Conservation (phyloP, 2,888 invertebrate genomes). For the Falcaria lacertinaria region DNA sequence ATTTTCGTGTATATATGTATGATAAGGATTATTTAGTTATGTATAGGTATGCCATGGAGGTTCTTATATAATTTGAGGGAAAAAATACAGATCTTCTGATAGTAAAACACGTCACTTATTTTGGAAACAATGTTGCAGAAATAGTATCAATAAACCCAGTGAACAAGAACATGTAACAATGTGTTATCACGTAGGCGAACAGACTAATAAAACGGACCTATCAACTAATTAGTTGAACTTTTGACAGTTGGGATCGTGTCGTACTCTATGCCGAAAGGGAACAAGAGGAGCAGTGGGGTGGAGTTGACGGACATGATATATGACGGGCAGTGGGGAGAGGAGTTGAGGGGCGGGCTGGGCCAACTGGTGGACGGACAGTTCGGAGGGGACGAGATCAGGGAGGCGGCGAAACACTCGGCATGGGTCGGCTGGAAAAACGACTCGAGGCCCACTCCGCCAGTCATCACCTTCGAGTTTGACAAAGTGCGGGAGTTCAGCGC, state of each 20-base stretch:
- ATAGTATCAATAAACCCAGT: neutral
- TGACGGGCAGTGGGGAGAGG: conserved; percentile 90
- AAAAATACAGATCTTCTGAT: too few species aligned
- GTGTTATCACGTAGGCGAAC: neutral
- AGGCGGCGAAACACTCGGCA: conserved; percentile 81
- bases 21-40: too few species aligned
- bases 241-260: conserved; percentile 87
- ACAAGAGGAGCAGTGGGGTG: conserved; percentile 87
- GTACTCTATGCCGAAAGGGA: conserved; percentile 94
- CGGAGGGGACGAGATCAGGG: conserved; percentile 84
- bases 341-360: conserved; percentile 88
- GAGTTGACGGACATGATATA: conserved; percentile 92
- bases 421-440: conserved; percentile 97
- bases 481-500: conserved; percentile 91
- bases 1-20: too few species aligned
- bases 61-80: too few species aligned
- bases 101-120: too few species aligned
- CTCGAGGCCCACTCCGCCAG: conserved; percentile 81
- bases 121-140: neutral
- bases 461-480: conserved; percentile 90
- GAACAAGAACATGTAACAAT: neutral
- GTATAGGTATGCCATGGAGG: too few species aligned
- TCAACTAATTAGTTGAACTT: neutral
- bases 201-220: neutral
- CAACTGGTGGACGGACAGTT: conserved; percentile 90